Base-by-base conservation (phyloP, 2,113 vertebrate genomes). In the Pungitius pungitius region DNA sequence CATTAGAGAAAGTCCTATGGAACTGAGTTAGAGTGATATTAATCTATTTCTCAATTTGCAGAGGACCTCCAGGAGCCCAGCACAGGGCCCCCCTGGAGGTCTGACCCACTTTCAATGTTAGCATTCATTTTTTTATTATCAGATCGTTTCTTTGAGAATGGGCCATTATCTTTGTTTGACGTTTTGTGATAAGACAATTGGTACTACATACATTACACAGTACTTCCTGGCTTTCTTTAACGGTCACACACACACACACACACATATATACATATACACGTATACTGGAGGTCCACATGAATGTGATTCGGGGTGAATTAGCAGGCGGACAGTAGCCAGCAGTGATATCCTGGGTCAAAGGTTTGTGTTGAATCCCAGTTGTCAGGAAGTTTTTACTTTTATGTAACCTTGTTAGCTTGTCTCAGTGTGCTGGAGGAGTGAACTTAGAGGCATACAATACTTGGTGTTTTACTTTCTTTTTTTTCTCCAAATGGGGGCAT, bases 41-140 rank as follows among this genome's bases (percentile, higher is more conserved):
- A 87, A 89, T 91, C 85, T 89, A 80, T 83, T 87, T 87, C 86
- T 89, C 86, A 87, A 88, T 89, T 89, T 89, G 49, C 77, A 9
- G 9, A 3, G 33, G 83, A 76, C 45, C 74, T 80, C 64, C 63
- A 64, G 20, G 77, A 74, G 86, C 52, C 39, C 35, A 2, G 43
- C 7, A 2, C 8, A 9, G 20, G 65, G 67, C 77, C 81, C 77
- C 81, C 72, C 69, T 33, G 33, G 84, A 47, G 85, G 71, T 66
- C 67, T 76, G 88, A 87, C 90, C 90, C 73, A 91, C 68, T 82
- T 88, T 75, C 51, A 49, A 12, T 18, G 59, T 54, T 39, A 62
- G n/a, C 26, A 18, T 59, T 55, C 26, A n/a, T 49, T 24, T n/a
- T 17, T 27, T 17, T n/a, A n/a, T n/a, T 18, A 45, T 7, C 51